Evolutionary conservation across 2,113 vertebrate species (phyloP), one percentile per base, ranked within the genome.

Genomic region (Agapornis roseicollis): DNA sequence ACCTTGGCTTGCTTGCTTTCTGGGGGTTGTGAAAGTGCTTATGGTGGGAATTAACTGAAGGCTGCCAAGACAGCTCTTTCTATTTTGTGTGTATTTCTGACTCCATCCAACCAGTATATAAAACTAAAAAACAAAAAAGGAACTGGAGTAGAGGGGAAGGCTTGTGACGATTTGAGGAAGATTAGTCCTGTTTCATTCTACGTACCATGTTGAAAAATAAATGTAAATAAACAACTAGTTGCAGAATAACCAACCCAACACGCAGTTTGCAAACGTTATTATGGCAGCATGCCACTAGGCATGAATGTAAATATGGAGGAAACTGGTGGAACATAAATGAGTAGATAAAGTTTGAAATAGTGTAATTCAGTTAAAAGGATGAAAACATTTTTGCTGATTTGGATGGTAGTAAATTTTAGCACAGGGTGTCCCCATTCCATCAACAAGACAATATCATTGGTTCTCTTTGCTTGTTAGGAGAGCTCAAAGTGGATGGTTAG

Each of bases 1-100:
- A 77, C 89, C 72, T 86, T 90, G 80, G 55, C 80, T 94, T 74
- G 53, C 44, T 64, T 93, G n/a, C 65, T 79, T 85, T 42, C 53
- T 86, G 76, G 50, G 84, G 77, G 69, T 78, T 86, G 55, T 92
- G 72, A 92, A 88, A 92, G 53, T 74, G 65, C 55, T 92, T 74
- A 28, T 64, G 80, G 47, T 86, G 55, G 82, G 56, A 95, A 89
- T 94, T 96, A 50, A 74, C 17, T 85, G 73, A 60, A 46, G 50
- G 56, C 73, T 95, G 87, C 78, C 65, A 93, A 81, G 73, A 71
- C 47, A 71, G 44, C 69, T 87, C 22, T 80, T 92, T 66, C 10
- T 2, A 18, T 89, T 87, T 84, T 84, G 37, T 88, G 49, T 88
- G 50, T 86, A 60, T 94, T 91, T 92, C 85, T 90, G 68, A 46